Base-by-base conservation (phyloP, 2,113 vertebrate genomes). In the Grammomys dolichurus region DNA sequence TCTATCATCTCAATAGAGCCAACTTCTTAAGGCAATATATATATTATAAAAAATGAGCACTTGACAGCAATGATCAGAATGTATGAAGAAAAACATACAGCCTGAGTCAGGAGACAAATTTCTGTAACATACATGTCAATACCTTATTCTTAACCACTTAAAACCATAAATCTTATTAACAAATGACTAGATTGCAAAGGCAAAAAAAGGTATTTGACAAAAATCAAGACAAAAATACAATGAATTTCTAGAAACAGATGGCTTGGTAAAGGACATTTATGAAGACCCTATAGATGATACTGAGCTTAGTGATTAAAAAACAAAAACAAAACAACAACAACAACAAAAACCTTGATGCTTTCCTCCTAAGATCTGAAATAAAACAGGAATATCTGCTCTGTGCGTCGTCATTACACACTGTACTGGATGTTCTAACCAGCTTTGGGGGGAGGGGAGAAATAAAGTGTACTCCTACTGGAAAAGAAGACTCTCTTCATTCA, bases 151-250 rank as follows among this genome's bases (percentile, higher is more conserved):
- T 46, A 81, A 86, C 12, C 51, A 91, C 46, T 67, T 87, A 95
- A 84, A 75, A 43, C 75, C 93, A 77, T 33, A 46, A 58, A 82
- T 28, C 82, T 17, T 22, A 60, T 72, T 43, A 86, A 77, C 17
- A 26, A 58, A 86, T 46, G 28, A 73, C 4, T 51, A 96, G 91
- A 93, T 4, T 22, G 58, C 1, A 56, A 67, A 67, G 40, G 63
- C 63, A 86, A 82, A 96, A n/a, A 94, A 86, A 58, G 86, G 0
- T 36, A 93, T 82, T 67, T 92, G 26, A 63, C 81, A 84, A 63
- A 80, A 84, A 63, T 63, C 12, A 76, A 94, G 72, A 90, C 33
- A 76, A 58, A 95, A 91, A 12, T 5, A 63, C 20, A 80, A 58
- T 56, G 76, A 90, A 84, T 33, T 70, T 86, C 63, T 67, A 67